A percentile compares a stretch with the other conserved stretches of the same genome.
phyloP scores from a whole-genome alignment of 2,113 vertebrate species.

The Stigmatopora nigra region DNA sequence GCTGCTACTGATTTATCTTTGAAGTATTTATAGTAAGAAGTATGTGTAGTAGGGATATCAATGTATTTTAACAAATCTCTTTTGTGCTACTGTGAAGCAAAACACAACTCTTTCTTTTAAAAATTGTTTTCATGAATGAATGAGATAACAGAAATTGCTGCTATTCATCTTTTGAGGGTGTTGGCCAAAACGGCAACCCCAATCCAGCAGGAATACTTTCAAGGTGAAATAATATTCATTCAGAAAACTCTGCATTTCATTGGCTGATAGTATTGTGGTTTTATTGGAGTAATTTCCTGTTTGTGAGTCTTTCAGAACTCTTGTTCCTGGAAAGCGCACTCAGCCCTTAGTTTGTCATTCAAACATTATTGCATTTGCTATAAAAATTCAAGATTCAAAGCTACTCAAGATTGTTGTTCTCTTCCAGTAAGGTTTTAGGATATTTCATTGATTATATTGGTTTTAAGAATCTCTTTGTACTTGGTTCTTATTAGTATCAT shows the following conservation, averaged over 20 bases:
- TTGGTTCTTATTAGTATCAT: background rate
- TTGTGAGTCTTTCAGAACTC: background rate
- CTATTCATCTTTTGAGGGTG: too few species aligned
- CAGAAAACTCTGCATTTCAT: background rate
- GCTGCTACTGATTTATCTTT: too few species aligned
- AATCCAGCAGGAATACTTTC: background rate
- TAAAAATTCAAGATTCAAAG: background rate
- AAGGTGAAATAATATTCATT: background rate
- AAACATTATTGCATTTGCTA: background rate
- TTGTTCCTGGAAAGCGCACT: background rate
- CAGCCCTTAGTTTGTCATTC: background rate
- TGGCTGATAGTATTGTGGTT: background rate
- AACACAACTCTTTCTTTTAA: too few species aligned
- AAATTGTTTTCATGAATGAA: too few species aligned
- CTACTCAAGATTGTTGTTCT: background rate
- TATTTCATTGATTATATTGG: background rate
- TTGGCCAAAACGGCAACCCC: too few species aligned
- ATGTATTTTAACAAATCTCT: too few species aligned
- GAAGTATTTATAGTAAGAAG: too few species aligned
- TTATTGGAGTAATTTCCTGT: background rate
- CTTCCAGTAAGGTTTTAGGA: background rate
- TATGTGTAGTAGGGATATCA: too few species aligned
- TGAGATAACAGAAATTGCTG: too few species aligned
- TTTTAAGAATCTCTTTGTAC: background rate
- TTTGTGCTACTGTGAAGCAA: too few species aligned